Evolutionary conservation across 2,797 vertebrate genomes (phyloP), one percentile per base, ranked within the genome.

Genomic region (Cuniculus paca): DNA sequence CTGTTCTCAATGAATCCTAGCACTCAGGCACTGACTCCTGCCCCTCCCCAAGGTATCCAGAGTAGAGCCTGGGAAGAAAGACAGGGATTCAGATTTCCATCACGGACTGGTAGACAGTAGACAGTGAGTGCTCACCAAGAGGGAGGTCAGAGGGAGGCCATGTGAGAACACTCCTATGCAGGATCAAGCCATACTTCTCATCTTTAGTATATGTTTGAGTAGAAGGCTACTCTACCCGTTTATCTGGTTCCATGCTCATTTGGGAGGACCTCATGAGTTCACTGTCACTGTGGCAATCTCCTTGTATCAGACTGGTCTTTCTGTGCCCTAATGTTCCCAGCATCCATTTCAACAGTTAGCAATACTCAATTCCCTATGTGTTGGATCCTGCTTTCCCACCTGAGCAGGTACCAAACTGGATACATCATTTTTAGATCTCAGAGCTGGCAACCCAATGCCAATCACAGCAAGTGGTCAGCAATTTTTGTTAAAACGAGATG

Each of bases 371-470:
- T 87, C 17, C 75, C 50, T 56, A 2, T n/a, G 45, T 83, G 42
- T 93, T 96, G 56, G 70, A 83, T 87, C 70, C 95, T 65, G 22
- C 61, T 94, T 97, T 58, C 63, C 31, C 65, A 94, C 52, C 72
- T 58, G 80, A 91, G 52, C 50, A 93, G 50, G 72, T 81, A 45
- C 50, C 88, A 86, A 14, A 68, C 65, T 88, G 36, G 78, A 94
- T 28, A 36, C 24, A 80, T 72, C 19, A 0, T 70, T 92, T 96
- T 93, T 61, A 77, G 90, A 68, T 31, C 24, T 61, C 65, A 90
- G 1, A 86, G 82, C 39, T 80, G 90, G 77, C 39, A 95, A 75
- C 8, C 11, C 20, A 24, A 20, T 92, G 75, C 36, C 65, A 93
- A 85, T 75, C 45, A 85, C n/a, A 94, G 88, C 65, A 81, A 58